phyloP scores from a whole-genome alignment of 2,113 vertebrate species.

The Calonectris borealis region DNA sequence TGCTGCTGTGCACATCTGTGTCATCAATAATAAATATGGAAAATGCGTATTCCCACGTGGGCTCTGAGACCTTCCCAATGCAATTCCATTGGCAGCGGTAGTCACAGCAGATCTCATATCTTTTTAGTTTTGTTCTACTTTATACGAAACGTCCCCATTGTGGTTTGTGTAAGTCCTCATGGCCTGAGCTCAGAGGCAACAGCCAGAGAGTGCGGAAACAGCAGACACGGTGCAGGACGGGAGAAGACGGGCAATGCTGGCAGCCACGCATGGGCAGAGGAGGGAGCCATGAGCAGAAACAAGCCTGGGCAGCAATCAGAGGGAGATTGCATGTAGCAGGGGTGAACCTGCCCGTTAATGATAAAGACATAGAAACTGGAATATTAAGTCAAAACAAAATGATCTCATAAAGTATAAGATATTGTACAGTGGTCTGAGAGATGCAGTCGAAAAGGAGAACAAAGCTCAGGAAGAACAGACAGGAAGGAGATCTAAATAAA shows the following conservation, averaged over 20 bases:
- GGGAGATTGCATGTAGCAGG: background rate
- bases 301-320: background rate
- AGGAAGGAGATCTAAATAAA: background rate
- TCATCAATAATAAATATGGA: background rate
- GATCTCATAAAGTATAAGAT: background rate
- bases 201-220: background rate
- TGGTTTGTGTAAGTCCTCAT: background rate
- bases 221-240: background rate
- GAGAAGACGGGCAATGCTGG: background rate
- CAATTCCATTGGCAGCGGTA: background rate
- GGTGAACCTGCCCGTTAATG: background rate
- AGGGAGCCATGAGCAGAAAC: background rate
- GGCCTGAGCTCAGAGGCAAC: background rate
- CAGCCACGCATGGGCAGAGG: background rate
- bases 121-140: background rate
- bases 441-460: background rate
- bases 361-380: background rate
- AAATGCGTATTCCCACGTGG: background rate
- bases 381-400: background rate
- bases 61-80: background rate
- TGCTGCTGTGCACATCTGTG: background rate
- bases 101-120: background rate
- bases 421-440: background rate
- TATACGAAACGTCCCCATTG: background rate
- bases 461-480: background rate